Percentiles rank a stretch among this genome's conserved stretches.
Conservation (phyloP, 1,140 invertebrate species). For the Apis dorsata region DNA sequence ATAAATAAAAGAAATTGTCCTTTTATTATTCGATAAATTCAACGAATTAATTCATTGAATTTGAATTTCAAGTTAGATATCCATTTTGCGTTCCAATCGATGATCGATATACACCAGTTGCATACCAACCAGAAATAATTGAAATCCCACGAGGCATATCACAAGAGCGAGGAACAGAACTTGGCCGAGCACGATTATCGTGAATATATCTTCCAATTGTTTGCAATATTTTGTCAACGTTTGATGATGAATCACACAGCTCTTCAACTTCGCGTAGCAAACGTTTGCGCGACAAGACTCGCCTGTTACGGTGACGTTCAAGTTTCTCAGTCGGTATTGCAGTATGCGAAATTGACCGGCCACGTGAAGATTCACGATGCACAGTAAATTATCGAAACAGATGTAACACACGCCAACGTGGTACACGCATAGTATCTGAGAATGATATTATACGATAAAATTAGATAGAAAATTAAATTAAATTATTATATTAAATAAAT, state of each 20-base stretch:
- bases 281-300: neutral
- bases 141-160: slow-evolving; percentile 57
- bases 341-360: slow-evolving; percentile 60
- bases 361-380: slow-evolving; percentile 47
- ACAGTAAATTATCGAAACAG: slow-evolving; percentile 60
- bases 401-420: slow-evolving; percentile 54
- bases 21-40: too few species aligned
- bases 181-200: slow-evolving; percentile 40
- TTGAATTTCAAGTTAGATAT: too few species aligned
- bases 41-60: too few species aligned
- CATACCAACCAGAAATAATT: slow-evolving; percentile 56
- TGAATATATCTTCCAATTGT: slow-evolving; percentile 55
- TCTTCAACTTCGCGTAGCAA: slow-evolving; percentile 26
- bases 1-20: too few species aligned
- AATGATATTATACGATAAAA: too few species aligned
- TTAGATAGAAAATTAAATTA: too few species aligned
- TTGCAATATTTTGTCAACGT: slow-evolving; percentile 46
- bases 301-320: neutral
- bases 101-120: neutral
- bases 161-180: slow-evolving; percentile 50
- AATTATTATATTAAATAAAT: too few species aligned
- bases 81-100: too few species aligned
- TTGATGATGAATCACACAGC: slow-evolving; percentile 49
- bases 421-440: slow-evolving; percentile 40
- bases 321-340: slow-evolving; percentile 40